These are phyloP conservation scores for Sphenodon punctatus DNA, from an alignment of 2,797 vertebrate species.

Conservation along the genomic window DNA sequence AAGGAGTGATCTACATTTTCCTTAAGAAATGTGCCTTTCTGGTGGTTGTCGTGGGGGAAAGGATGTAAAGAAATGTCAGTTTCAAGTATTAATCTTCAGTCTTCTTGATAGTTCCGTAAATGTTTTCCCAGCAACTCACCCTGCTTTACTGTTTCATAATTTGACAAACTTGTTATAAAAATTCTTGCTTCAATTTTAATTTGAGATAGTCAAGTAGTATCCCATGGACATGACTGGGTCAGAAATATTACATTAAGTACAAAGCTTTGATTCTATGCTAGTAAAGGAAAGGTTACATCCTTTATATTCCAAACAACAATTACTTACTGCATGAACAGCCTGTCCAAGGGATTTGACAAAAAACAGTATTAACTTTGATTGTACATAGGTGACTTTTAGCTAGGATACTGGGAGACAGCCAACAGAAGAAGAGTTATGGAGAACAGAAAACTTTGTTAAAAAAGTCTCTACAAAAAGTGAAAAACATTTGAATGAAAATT, in stretches of 20 bases:
- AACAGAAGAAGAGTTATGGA: not conserved
- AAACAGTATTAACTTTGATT: not conserved
- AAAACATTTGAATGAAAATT: not conserved
- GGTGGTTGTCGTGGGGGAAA: not conserved
- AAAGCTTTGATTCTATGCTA: not conserved
- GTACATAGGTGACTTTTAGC: not conserved
- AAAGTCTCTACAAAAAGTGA: not conserved
- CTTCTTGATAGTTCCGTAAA: not conserved
- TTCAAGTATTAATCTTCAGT: not conserved
- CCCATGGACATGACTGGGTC: not conserved
- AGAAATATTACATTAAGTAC: not conserved
- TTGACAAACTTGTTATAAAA: not conserved
- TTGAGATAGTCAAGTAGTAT: not conserved
- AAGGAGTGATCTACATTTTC: not conserved
- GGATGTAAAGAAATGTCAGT: not conserved
- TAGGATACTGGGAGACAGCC: not conserved
- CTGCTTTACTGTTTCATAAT: no score
- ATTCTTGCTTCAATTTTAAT: not conserved
- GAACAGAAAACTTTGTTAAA: not conserved
- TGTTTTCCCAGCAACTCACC: no score
- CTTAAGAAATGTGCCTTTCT: not conserved
- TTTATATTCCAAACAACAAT: not conserved
- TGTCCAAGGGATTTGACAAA: not conserved
- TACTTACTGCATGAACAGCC: not conserved
- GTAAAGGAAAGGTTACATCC: not conserved